phyloP scores from a whole-genome alignment of 2,888 invertebrate genomes.

The Coleophora deauratella region DNA sequence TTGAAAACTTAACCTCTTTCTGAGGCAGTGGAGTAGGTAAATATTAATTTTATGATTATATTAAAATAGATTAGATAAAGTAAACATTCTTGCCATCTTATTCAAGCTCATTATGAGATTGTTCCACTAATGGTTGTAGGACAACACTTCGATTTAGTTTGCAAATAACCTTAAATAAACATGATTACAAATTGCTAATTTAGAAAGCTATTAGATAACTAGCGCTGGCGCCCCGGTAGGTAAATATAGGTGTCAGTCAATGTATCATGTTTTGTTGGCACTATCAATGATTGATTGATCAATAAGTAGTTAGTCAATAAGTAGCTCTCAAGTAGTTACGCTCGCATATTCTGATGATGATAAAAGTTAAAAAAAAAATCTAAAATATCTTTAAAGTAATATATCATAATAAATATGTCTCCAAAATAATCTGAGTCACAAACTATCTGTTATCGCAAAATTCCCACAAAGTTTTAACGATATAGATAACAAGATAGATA shows the following conservation, averaged over 20 bases:
- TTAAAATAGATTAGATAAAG: no score
- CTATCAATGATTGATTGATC: slow-evolving; percentile 5
- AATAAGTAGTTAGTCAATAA: slow-evolving; percentile 1
- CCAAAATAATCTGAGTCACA: slow-evolving; percentile 5
- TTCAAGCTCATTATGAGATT: no score
- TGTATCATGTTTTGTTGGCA: neutral
- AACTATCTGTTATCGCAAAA: slow-evolving; percentile 16
- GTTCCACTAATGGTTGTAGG: no score
- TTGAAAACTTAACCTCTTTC: no score
- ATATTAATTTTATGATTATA: no score
- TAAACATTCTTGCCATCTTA: no score
- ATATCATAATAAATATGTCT: neutral
- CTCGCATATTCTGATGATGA: neutral
- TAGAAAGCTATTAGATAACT: no score
- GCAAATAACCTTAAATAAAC: no score
- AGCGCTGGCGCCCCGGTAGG: no score
- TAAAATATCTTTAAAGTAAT: slow-evolving; percentile 5
- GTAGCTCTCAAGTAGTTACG: neutral
- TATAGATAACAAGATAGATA: slow-evolving; percentile 16
- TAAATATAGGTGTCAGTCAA: neutral
- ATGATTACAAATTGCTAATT: no score
- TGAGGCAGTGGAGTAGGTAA: no score
- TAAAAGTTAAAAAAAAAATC: slow-evolving; percentile 1
- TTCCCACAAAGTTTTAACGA: slow-evolving; percentile 17
- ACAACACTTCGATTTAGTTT: no score